Percentiles rank a stretch among this genome's conserved stretches.
Conservation (phyloP, 2,888 invertebrate species). For the Tinea pellionella region DNA sequence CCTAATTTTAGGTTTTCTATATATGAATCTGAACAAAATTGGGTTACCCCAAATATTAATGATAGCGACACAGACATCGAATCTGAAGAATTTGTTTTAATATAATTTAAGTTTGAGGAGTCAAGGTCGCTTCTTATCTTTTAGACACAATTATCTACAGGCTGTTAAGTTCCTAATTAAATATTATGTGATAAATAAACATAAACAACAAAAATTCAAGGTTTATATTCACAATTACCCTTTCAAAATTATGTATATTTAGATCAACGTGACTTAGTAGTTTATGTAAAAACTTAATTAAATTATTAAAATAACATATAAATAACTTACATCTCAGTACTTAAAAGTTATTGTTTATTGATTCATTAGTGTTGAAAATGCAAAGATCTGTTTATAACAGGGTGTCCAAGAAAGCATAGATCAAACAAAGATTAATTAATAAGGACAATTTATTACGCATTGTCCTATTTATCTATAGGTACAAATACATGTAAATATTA, state of each 20-base stretch:
- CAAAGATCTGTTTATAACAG: no score
- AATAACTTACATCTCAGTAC: no score
- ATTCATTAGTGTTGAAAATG: no score
- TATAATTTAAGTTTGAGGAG: constrained; percentile 42
- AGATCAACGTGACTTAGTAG: no score
- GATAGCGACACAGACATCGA: constrained; percentile 75
- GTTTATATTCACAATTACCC: no score
- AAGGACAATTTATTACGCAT: constrained; percentile 40
- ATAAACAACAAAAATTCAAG: background rate
- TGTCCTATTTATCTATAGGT: no score
- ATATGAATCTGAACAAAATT: constrained; percentile 65
- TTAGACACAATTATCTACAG: background rate
- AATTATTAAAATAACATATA: no score
- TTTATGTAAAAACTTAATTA: no score
- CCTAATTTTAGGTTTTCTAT: constrained; percentile 67
- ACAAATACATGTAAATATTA: no score
- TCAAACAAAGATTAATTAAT: background rate
- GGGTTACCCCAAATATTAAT: constrained; percentile 53
- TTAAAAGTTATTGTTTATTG: no score
- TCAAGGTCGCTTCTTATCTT: background rate
- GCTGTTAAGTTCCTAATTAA: background rate
- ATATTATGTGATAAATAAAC: background rate
- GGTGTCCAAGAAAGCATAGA: background rate
- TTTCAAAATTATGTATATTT: no score
- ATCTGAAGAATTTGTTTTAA: constrained; percentile 79